Conservation (phyloP, 2,797 vertebrate species). For the Octomys mimax region DNA sequence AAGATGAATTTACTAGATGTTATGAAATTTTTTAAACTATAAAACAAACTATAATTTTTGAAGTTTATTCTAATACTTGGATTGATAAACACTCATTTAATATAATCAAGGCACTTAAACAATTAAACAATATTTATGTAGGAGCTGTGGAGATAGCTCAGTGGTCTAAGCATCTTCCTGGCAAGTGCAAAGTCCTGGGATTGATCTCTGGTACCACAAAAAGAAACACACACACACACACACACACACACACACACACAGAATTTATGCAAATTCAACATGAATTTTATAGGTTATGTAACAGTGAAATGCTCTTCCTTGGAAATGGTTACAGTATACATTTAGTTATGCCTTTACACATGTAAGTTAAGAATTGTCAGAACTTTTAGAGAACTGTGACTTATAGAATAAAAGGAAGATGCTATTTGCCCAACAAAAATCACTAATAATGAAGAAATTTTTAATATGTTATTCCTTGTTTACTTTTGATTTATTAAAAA, state of each 20-base stretch:
- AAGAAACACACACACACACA: too few species aligned
- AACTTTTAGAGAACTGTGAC: conserved; percentile 44
- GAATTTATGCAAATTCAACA: not conserved
- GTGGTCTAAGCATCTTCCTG: too few species aligned
- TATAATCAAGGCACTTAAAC: conserved; percentile 62
- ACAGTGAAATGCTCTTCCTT: conserved; percentile 42
- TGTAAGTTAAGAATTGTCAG: conserved; percentile 65
- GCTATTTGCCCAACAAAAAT: not conserved
- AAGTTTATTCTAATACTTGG: conserved; percentile 17
- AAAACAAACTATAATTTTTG: not conserved
- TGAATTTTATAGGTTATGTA: not conserved
- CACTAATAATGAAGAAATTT: not conserved
- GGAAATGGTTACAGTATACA: conserved; percentile 28
- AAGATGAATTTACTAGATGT: conserved; percentile 4
- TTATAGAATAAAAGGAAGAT: conserved; percentile 42
- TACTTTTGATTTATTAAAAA: not conserved
- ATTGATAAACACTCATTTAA: conserved; percentile 66
- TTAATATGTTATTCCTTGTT: not conserved
- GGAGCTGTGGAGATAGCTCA: too few species aligned
- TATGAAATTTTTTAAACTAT: not conserved
- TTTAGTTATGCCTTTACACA: conserved; percentile 67
- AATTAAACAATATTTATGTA: not conserved
- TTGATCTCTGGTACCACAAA: too few species aligned
- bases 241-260: too few species aligned
- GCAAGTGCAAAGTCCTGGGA: too few species aligned